phyloP scores from a whole-genome alignment of 2,888 invertebrate genomes.

The Tryphoninae sp. region DNA sequence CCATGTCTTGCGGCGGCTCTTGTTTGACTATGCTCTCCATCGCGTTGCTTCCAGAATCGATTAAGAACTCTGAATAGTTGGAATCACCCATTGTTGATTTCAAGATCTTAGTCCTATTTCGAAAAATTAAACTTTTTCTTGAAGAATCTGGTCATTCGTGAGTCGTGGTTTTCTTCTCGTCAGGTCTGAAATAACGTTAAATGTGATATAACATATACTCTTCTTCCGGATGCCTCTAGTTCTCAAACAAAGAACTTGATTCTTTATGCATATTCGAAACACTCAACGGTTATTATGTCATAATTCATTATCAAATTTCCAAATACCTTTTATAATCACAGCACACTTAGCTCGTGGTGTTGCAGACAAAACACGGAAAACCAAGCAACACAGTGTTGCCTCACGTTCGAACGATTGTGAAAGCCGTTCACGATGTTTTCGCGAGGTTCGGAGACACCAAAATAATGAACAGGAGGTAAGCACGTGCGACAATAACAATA shows the following conservation, averaged over 20 bases:
- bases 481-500: neutral
- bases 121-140: constrained; percentile 3
- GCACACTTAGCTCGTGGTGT: neutral
- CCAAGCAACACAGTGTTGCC: neutral
- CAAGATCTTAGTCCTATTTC: constrained; percentile 11
- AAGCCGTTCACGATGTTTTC: neutral
- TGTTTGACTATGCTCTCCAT: constrained; percentile 76
- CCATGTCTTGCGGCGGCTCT: constrained; percentile 74
- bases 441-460: neutral
- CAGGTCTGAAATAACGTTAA: neutral
- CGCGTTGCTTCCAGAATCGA: constrained; percentile 68
- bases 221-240: too few relatives aligned
- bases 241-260: neutral
- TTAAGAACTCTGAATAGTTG: constrained; percentile 72
- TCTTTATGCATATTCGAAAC: neutral
- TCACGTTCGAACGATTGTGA: neutral
- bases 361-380: neutral
- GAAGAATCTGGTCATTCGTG: constrained; percentile 43
- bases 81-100: constrained; percentile 74
- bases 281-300: neutral
- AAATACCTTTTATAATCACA: neutral
- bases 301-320: neutral
- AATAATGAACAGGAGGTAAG: neutral
- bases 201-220: neutral
- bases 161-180: constrained; percentile 7